Evolutionary conservation across 2,888 invertebrate species (phyloP), one percentile per base, ranked within the genome.

Genomic region (Cheilosia variabilis): DNA sequence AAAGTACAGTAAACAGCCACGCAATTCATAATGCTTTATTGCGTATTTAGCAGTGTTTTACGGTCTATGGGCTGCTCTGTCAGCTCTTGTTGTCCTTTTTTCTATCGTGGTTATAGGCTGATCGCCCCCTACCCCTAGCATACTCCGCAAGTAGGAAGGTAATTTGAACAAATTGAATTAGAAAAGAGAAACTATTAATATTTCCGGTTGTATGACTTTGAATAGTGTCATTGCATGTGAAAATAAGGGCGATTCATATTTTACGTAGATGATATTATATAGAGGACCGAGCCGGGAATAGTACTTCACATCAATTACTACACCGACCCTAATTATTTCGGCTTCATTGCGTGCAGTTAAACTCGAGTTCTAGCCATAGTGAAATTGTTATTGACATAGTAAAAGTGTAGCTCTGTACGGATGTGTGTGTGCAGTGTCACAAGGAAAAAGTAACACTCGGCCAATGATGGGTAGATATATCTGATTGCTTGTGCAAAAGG

Each of bases 261-360:
- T 45, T 31, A 31, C 31, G 9, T 41, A n/a, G 43, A 62, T 53
- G 37, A 24, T 47, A 34, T 22, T 47, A 34, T 22, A 31, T 27
- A 55, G 9, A 55, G 31, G 45, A 45, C 41, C 57, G 24, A 55
- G 22, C 34, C 45, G 31, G 34, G 22, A 55, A 66, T 27, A 50
- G 37, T 50, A 34, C 47, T 55, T 57, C 52, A 73, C 53, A 78
- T 84, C 78, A 78, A 84, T 84, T 78, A 78, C 66, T 72, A 50
- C 27, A 65, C 53, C 73, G 69, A 78, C 73, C 83, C 73, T 68
- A 78, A 84, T 78, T 84, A 84, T 73, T 73, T 84, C 73, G 31
- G 78, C 83, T 84, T 78, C 78, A 84, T 84, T 84, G 83, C 73
- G 73, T 78, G 83, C 83, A 75, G 22, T 52, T 50, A 71, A 77